phyloP scores from a whole-genome alignment of 2,888 invertebrate genomes.

The Plutella xylostella region DNA sequence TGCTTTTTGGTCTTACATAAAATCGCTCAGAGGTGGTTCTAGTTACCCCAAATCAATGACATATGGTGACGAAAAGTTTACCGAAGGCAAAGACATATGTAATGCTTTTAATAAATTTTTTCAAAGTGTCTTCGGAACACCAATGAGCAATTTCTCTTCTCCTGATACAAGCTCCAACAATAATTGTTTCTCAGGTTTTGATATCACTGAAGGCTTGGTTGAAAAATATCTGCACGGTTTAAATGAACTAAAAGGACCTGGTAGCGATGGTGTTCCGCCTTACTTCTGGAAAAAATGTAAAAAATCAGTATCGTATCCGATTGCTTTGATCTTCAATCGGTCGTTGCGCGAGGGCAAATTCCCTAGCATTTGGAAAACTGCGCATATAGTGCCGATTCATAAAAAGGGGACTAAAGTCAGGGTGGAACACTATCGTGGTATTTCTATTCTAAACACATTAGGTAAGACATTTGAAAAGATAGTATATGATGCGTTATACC shows the following conservation, averaged over 20 bases:
- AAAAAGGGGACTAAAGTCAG: neutral
- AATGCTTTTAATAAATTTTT: no score
- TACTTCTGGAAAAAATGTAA: neutral
- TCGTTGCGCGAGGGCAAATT: neutral
- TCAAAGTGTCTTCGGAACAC: no score
- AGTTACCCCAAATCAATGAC: neutral
- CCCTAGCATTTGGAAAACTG: constrained; percentile 4
- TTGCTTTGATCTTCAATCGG: constrained; percentile 1
- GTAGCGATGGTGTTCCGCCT: constrained; percentile 2
- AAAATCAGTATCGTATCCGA: neutral
- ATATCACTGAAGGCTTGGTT: neutral
- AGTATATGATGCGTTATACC: neutral
- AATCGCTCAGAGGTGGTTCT: neutral
- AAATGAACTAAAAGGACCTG: neutral
- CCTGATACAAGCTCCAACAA: neutral
- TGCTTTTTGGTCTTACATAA: neutral
- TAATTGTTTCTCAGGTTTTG: neutral
- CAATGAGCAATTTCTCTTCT: neutral
- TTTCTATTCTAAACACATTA: constrained; percentile 2
- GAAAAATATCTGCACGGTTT: neutral
- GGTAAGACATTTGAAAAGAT: neutral
- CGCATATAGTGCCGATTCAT: constrained; percentile 4
- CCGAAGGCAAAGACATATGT: neutral
- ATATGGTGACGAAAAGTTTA: neutral
- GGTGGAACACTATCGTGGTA: constrained; percentile 2